A percentile compares a stretch with the other conserved stretches of the same genome.
Conservation (phyloP, 64 coral and sea anemone genomes). For the Dendronephthya gigantea region DNA sequence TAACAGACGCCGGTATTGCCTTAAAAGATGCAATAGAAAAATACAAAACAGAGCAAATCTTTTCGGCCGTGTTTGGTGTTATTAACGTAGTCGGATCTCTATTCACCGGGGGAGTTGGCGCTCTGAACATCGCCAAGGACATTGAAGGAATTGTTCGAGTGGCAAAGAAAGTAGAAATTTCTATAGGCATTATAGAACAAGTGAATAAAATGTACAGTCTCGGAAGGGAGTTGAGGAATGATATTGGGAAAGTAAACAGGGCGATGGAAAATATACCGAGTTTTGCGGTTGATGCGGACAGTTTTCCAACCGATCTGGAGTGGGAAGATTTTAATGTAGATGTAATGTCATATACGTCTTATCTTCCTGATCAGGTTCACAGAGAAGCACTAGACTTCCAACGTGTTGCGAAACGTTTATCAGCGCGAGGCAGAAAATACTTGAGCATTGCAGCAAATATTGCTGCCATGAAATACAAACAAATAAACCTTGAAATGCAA, state of each 20-base stretch:
- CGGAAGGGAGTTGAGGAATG: slow-evolving; percentile 36
- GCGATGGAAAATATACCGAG: slow-evolving; percentile 40
- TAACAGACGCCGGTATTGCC: neutral
- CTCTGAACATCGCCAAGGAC: slow-evolving; percentile 9
- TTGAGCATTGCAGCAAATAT: slow-evolving; percentile 39
- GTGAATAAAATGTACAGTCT: slow-evolving; percentile 24
- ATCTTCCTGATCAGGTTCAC: slow-evolving; percentile 21
- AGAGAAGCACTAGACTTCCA: slow-evolving; percentile 37
- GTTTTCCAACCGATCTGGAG: slow-evolving; percentile 37
- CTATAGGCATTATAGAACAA: slow-evolving; percentile 36
- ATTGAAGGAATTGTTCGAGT: slow-evolving; percentile 19
- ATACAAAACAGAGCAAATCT: slow-evolving; percentile 33
- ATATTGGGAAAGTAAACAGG: slow-evolving; percentile 39
- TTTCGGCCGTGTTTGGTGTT: slow-evolving; percentile 8
- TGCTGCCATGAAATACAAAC: slow-evolving; percentile 32
- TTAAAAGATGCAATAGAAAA: slow-evolving; percentile 10
- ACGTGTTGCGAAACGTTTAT: slow-evolving; percentile 37
- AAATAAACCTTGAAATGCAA: slow-evolving; percentile 45
- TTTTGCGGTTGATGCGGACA: slow-evolving; percentile 12
- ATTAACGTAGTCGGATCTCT: slow-evolving; percentile 32
- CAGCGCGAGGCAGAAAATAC: slow-evolving; percentile 33
- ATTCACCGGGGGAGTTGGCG: slow-evolving; percentile 35
- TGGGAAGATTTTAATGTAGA: slow-evolving; percentile 38
- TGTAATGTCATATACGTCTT: slow-evolving; percentile 15
- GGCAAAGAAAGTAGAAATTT: slow-evolving; percentile 29